Base-by-base conservation (phyloP, 2,113 vertebrate species). In the Melanocharis versteri region DNA sequence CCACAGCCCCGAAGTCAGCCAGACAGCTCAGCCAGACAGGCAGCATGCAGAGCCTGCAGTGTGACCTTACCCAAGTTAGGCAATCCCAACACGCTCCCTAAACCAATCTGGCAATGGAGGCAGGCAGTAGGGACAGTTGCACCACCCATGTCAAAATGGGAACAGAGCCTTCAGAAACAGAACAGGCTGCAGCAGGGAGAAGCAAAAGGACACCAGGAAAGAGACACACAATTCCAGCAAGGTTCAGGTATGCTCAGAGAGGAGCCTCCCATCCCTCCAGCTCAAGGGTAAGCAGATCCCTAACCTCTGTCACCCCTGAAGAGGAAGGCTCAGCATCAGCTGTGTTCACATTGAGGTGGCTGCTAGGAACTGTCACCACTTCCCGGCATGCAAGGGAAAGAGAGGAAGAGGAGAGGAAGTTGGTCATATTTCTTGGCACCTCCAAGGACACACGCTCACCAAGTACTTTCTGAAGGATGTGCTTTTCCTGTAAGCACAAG, bases 1-100 rank as follows among this genome's bases (percentile, higher is more conserved):
- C 17, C 56, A 39, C 4, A 0, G 6, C 24, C 83, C 48, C 2
- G 0, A 23, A 51, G 47, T 5, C 51, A 37, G 47, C 15, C 4
- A 2, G 3, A 31, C 33, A 71, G 47, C 50, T 33, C 1, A 2
- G 28, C 45, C 1, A 7, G 35, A 31, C 23, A 42, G 28, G 57
- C 33, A 61, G 56, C 35, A 14, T 0, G 1, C 2, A 2, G 44
- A 58, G 58, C 10, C 71, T 71, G 62, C 53, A 42, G 33, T 1
- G 19, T 4, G 15, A 81, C 40, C 42, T n/a, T 2, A 6, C 50
- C 35, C 33, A n/a, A 10, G 26, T 31, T 2, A 44, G n/a, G 61
- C 26, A 45, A 48, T 20, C 56, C 61, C 70, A 66, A 7, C 15
- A 3, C 0, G 56, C 13, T 58, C 39, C 61, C 35, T 42, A 35